These are phyloP conservation scores for Myotis pilosus DNA, from an alignment of 2,797 vertebrate genomes.

Conservation along the genomic window DNA sequence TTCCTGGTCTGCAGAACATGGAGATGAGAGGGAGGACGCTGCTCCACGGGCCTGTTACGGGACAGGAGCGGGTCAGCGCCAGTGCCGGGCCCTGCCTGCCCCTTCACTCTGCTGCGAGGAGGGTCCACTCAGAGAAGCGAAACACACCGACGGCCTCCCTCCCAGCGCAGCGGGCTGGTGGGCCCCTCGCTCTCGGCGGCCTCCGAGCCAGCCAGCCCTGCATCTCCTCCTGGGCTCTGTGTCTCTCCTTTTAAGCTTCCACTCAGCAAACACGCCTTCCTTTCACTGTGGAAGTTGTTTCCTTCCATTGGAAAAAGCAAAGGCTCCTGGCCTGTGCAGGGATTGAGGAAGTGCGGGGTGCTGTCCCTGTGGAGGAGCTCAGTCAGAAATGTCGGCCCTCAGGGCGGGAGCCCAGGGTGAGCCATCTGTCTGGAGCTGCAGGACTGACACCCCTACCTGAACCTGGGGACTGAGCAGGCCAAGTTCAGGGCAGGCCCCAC, in stretches of 20 bases:
- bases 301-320: slow-evolving; percentile 17
- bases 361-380: not conserved
- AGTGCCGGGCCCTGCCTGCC: not conserved
- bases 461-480: not conserved
- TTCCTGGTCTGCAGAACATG: not conserved
- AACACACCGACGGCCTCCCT: not conserved
- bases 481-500: not conserved
- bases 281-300: not conserved
- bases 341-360: not conserved
- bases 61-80: not conserved
- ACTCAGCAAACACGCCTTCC: not conserved
- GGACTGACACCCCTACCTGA: not conserved
- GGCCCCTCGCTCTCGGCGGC: not conserved
- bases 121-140: not conserved
- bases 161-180: rapidly evolving
- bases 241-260: not conserved
- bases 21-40: not conserved
- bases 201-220: not conserved
- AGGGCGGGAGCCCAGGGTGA: too few species aligned
- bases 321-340: not conserved
- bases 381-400: too few species aligned
- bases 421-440: not conserved
- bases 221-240: not conserved
- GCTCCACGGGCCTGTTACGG: not conserved
- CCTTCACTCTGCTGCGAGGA: not conserved